A percentile compares a stretch with the other conserved stretches of the same genome.
phyloP scores from a whole-genome alignment of 2,113 vertebrate genomes.

The Seriola rivoliana region DNA sequence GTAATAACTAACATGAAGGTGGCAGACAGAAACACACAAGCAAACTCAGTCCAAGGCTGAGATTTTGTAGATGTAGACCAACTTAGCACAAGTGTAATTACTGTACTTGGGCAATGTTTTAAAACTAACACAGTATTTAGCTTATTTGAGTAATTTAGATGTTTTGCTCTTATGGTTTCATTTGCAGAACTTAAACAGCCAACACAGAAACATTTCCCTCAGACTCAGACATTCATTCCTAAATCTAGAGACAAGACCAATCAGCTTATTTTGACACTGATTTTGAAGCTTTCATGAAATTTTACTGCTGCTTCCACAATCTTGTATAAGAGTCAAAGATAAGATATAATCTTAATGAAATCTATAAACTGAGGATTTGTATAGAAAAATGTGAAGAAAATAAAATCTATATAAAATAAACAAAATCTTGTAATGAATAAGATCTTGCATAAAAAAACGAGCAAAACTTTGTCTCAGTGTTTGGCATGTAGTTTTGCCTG shows the following conservation, averaged over 20 bases:
- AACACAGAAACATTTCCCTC: background rate
- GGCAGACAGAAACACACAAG: constrained; percentile 14
- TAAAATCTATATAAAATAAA: no score
- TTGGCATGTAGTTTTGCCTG: no score
- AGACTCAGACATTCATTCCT: background rate
- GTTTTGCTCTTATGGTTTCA: background rate
- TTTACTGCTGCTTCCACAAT: background rate
- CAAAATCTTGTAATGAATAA: no score
- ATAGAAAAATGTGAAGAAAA: no score
- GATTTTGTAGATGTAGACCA: background rate
- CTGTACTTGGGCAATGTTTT: background rate
- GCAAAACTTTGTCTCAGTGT: no score
- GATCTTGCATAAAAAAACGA: no score
- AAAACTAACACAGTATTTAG: background rate
- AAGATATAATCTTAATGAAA: no score
- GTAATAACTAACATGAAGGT: constrained; percentile 23
- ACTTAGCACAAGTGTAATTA: constrained; percentile 15
- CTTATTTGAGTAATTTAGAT: background rate
- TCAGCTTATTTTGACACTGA: no score
- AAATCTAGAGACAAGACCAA: background rate
- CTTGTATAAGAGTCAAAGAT: background rate
- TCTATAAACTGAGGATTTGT: no score
- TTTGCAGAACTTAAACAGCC: background rate
- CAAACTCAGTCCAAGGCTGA: constrained; percentile 11
- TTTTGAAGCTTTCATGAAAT: background rate